A percentile compares a stretch with the other conserved stretches of the same genome.
Conservation (phyloP, 2,888 invertebrate genomes). For the Campopleginae sp. region DNA sequence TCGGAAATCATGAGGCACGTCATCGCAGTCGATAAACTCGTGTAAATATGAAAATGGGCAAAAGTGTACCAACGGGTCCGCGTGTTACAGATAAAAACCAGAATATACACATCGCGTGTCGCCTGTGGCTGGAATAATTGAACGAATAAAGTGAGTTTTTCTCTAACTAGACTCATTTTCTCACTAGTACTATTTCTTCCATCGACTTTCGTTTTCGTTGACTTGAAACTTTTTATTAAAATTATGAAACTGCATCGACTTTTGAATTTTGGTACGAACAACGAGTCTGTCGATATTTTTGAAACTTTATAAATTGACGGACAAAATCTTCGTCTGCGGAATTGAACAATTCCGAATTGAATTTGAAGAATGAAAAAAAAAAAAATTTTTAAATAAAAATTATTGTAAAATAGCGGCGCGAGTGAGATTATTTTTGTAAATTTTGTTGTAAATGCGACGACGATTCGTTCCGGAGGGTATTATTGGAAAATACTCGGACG, state of each 20-base stretch:
- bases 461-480: not conserved
- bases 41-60: not conserved
- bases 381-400: not conserved
- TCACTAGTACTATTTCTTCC: not conserved
- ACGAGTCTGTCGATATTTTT: not conserved
- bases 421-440: not conserved
- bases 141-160: not conserved
- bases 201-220: not conserved
- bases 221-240: not conserved
- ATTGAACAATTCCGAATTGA: not conserved
- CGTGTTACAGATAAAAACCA: slow-evolving; percentile 22
- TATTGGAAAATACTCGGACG: not conserved
- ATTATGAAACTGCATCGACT: not conserved
- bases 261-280: not conserved
- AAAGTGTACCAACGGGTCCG: not conserved
- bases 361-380: not conserved
- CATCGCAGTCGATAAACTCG: not conserved
- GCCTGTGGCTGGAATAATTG: not conserved
- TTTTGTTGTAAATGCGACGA: not conserved
- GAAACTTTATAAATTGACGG: not conserved
- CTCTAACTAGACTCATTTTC: not conserved
- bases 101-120: slow-evolving; percentile 13
- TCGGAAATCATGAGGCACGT: slow-evolving; percentile 10
- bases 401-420: not conserved
- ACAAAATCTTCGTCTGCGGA: not conserved